phyloP scores from a whole-genome alignment of 2,797 vertebrate species.

The Falco biarmicus region DNA sequence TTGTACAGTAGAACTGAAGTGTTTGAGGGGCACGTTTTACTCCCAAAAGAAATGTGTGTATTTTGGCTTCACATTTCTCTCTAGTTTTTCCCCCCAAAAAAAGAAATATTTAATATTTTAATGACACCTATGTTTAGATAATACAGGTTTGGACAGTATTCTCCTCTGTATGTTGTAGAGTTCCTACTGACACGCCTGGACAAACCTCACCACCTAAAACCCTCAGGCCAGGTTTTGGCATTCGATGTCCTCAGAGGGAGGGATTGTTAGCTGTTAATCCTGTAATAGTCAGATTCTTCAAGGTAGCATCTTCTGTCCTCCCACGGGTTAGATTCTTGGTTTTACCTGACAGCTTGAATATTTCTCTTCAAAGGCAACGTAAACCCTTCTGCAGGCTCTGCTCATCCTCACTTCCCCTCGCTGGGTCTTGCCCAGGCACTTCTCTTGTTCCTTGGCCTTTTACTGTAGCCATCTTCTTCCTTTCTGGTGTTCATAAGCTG shows the following conservation, averaged over 20 bases:
- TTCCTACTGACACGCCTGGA: slow-evolving; percentile 29
- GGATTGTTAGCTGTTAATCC: slow-evolving; percentile 52
- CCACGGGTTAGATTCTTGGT: neutral
- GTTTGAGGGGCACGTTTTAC: slow-evolving; percentile 41
- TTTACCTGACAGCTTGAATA: slow-evolving; percentile 27
- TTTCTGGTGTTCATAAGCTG: neutral
- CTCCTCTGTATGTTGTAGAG: neutral
- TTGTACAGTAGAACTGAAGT: neutral
- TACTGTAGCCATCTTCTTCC: neutral
- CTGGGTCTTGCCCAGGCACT: neutral
- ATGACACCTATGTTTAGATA: slow-evolving; percentile 17
- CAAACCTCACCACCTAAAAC: slow-evolving; percentile 45
- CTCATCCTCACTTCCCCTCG: neutral
- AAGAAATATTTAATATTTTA: slow-evolving; percentile 15
- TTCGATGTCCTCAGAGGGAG: slow-evolving; percentile 30
- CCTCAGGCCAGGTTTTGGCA: slow-evolving; percentile 35
- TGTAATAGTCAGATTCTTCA: slow-evolving; percentile 62
- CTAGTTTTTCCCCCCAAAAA: neutral
- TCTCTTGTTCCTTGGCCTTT: neutral
- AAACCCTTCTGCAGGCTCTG: neutral
- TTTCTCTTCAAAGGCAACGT: slow-evolving; percentile 16
- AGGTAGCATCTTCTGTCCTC: slow-evolving; percentile 57
- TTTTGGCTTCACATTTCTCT: neutral
- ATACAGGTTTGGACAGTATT: slow-evolving; percentile 55
- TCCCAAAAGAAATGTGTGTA: slow-evolving; percentile 14